These are phyloP conservation scores for Brachionus rotundiformis DNA, from an alignment of 1,140 invertebrate genomes.

Conservation along the genomic window DNA sequence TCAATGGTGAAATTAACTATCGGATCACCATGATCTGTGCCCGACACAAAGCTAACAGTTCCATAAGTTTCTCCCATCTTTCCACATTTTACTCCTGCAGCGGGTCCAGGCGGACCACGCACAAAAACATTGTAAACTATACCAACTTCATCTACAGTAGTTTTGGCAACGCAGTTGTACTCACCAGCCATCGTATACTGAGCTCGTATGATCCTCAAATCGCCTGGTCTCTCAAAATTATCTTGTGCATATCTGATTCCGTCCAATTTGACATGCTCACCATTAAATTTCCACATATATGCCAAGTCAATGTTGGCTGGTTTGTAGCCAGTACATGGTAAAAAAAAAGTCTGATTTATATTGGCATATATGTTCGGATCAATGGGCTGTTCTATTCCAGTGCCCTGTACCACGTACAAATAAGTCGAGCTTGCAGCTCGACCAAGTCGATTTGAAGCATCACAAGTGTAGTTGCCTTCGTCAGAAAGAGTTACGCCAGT, in stretches of 20 bases:
- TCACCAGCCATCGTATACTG: slow-evolving; percentile 57
- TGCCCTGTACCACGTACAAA: slow-evolving; percentile 37
- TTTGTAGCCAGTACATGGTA: slow-evolving; percentile 13
- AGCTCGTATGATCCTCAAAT: slow-evolving; percentile 58
- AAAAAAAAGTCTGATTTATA: slow-evolving; percentile 50
- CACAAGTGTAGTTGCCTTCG: slow-evolving; percentile 62
- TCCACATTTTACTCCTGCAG: slow-evolving; percentile 44
- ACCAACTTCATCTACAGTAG: slow-evolving; percentile 75
- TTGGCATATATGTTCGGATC: slow-evolving; percentile 23
- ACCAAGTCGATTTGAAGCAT: slow-evolving; percentile 59
- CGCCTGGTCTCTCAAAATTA: slow-evolving; percentile 54
- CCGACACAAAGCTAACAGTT: slow-evolving; percentile 35
- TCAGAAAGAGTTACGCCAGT: slow-evolving; percentile 56
- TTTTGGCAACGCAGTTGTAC: slow-evolving; percentile 75
- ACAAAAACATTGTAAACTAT: slow-evolving; percentile 79
- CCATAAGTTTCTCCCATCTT: slow-evolving; percentile 55
- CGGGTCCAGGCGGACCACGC: slow-evolving; percentile 67
- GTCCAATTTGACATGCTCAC: neutral
- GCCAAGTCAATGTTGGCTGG: slow-evolving; percentile 44
- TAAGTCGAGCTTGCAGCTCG: slow-evolving; percentile 53
- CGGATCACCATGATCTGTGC: slow-evolving; percentile 55
- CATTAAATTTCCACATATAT: slow-evolving; percentile 52
- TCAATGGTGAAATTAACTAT: slow-evolving; percentile 72
- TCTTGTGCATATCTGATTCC: slow-evolving; percentile 53
- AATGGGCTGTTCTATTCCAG: slow-evolving; percentile 17